phyloP scores from a whole-genome alignment of 2,888 invertebrate genomes.

The Melolontha melolontha region DNA sequence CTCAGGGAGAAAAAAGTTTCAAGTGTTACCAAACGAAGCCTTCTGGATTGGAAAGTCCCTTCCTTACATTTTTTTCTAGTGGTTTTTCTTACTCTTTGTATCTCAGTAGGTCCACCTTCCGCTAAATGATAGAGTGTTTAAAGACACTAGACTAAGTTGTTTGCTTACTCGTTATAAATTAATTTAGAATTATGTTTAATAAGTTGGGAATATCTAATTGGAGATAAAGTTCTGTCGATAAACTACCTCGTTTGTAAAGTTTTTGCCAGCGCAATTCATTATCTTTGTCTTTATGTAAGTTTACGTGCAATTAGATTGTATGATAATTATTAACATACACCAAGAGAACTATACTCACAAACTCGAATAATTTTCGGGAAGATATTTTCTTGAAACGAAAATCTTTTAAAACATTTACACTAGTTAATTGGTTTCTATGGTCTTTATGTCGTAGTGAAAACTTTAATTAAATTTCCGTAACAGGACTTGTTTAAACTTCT shows the following conservation, averaged over 20 bases:
- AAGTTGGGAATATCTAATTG: slow-evolving; percentile 18
- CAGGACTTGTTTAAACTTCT: no score
- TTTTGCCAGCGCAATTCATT: slow-evolving; percentile 5
- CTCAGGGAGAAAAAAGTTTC: slow-evolving; percentile 20
- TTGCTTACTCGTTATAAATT: slow-evolving; percentile 14
- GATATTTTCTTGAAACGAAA: no score
- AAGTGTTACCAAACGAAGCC: slow-evolving; percentile 1
- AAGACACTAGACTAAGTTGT: slow-evolving; percentile 3
- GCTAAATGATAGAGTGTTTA: slow-evolving; percentile 6
- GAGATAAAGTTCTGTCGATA: slow-evolving; percentile 24
- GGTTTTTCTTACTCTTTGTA: not conserved
- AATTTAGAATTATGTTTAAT: slow-evolving; percentile 29
- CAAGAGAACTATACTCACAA: not conserved
- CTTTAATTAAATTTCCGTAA: no score
- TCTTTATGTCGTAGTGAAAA: no score
- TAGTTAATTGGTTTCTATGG: no score
- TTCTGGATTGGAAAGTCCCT: slow-evolving; percentile 14
- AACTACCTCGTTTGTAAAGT: slow-evolving; percentile 15
- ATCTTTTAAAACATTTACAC: no score
- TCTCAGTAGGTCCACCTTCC: not conserved
- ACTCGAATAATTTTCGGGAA: not conserved
- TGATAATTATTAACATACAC: slow-evolving; percentile 19
- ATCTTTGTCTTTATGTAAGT: not conserved
- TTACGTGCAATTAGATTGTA: slow-evolving; percentile 4
- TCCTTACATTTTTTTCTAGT: not conserved